A percentile compares a stretch with the other conserved stretches of the same genome.
phyloP scores from a whole-genome alignment of 2,797 vertebrate genomes.

The Dendrocincla fuliginosa region DNA sequence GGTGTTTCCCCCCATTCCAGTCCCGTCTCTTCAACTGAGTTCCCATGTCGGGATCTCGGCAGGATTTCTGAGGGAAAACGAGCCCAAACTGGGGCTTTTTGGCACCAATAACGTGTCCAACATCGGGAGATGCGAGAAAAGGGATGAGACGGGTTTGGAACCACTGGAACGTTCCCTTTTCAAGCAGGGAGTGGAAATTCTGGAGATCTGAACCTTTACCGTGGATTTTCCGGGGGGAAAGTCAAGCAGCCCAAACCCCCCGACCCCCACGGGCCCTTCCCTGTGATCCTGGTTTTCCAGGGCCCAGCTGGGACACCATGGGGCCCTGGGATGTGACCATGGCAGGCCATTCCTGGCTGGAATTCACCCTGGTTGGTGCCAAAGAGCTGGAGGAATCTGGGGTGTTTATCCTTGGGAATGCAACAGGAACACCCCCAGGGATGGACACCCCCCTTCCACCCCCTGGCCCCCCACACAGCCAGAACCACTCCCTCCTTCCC shows the following conservation, averaged over 20 bases:
- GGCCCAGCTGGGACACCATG: neutral
- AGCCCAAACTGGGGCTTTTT: accelerated
- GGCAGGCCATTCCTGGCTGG: neutral
- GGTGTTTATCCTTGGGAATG: neutral
- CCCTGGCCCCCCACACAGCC: neutral
- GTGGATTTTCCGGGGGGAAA: no score
- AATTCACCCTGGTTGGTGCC: neutral
- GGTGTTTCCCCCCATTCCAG: accelerated
- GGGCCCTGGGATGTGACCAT: no score
- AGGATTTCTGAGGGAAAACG: neutral
- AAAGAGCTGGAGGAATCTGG: neutral
- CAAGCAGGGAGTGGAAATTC: accelerated
- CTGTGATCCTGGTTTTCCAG: no score
- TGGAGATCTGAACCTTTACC: neutral
- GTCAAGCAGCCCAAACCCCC: no score
- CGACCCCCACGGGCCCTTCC: no score
- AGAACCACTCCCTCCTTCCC: neutral
- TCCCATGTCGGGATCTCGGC: accelerated
- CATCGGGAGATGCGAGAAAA: neutral
- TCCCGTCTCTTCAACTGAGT: accelerated
- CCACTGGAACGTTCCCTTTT: accelerated
- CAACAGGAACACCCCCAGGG: neutral
- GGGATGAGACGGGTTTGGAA: accelerated
- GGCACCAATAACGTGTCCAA: accelerated
- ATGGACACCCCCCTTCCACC: neutral